Evolutionary conservation across 2,113 vertebrate genomes (phyloP).

Genomic region (Proteles cristata): DNA sequence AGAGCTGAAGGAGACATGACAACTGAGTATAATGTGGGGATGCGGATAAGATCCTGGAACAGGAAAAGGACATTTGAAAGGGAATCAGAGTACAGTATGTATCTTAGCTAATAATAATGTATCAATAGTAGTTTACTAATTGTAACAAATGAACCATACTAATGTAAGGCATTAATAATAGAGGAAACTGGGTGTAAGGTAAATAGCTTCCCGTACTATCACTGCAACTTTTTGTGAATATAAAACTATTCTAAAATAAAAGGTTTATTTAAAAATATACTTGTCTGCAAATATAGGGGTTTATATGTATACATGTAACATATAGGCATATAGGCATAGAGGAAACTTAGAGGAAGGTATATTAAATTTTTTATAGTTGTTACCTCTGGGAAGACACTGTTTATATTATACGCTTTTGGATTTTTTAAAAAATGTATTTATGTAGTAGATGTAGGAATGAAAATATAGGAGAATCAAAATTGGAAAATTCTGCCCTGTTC

Average conservation of each 20-base stretch:
- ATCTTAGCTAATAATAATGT: neutral
- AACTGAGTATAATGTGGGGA: neutral
- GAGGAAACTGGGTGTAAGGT: neutral
- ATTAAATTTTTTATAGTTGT: neutral
- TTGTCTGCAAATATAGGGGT: neutral
- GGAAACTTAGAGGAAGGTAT: neutral
- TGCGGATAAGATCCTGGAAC: neutral
- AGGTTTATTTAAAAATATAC: neutral
- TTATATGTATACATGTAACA: neutral
- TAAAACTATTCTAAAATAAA: constrained; percentile 40
- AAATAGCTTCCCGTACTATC: neutral
- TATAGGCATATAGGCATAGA: neutral
- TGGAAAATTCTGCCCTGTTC: neutral
- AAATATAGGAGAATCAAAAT: neutral
- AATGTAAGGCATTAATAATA: neutral
- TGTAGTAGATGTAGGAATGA: neutral
- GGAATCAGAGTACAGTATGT: neutral
- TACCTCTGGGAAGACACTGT: neutral
- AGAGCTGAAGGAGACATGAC: neutral
- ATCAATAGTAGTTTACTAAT: neutral
- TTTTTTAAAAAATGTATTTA: constrained; percentile 24
- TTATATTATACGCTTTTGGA: neutral
- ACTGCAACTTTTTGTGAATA: neutral
- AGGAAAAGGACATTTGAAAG: neutral
- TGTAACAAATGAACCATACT: neutral